A percentile compares a stretch with the other conserved stretches of the same genome.
phyloP scores from a whole-genome alignment of 2,888 invertebrate genomes.

The Thysanoteuthis rhombus region DNA sequence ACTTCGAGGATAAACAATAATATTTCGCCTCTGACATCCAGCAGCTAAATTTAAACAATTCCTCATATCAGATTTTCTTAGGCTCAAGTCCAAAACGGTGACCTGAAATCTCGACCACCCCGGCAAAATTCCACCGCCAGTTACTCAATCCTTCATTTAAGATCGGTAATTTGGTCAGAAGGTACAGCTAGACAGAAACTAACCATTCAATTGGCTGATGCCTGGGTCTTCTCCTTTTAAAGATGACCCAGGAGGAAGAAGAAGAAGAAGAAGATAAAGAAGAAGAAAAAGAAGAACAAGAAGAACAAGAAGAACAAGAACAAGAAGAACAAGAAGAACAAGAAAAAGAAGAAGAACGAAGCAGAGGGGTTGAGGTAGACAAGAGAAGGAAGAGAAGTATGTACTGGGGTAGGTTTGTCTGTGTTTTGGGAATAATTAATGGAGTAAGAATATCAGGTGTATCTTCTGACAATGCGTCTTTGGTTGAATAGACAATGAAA shows the following conservation, averaged over 20 bases:
- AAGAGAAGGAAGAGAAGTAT: background rate
- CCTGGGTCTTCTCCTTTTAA: background rate
- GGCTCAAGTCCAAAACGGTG: background rate
- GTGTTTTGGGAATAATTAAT: background rate
- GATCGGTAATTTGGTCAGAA: background rate
- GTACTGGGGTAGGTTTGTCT: background rate
- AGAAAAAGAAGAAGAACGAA: background rate
- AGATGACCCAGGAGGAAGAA: background rate
- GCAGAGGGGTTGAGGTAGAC: background rate
- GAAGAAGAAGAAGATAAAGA: background rate
- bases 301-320: too few relatives aligned
- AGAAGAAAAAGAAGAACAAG: too few relatives aligned
- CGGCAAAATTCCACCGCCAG: background rate
- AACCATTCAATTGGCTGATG: background rate
- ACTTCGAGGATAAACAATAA: background rate
- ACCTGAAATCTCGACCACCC: background rate
- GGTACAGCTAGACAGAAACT: conserved; percentile 12
- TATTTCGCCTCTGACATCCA: background rate
- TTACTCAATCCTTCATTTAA: background rate
- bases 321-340: background rate
- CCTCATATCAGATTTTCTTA: background rate
- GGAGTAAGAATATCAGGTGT: background rate
- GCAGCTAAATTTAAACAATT: background rate
- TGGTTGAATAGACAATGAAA: conserved; percentile 12
- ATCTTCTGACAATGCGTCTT: background rate